A percentile compares a stretch with the other conserved stretches of the same genome.
phyloP scores from a whole-genome alignment of 1,140 invertebrate genomes.

The Pseudomyrmex pallidus region DNA sequence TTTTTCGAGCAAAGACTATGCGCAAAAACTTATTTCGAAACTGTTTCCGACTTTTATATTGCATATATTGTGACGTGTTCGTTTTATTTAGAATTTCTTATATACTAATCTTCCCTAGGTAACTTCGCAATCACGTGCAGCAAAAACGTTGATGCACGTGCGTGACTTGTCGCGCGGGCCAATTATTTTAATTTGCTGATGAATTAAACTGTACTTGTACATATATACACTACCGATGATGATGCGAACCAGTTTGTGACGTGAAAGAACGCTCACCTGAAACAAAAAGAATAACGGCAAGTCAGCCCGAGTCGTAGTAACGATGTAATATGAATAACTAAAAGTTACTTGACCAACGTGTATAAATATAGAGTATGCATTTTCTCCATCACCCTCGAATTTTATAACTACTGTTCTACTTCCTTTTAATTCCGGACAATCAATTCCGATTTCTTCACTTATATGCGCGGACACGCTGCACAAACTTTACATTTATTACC shows the following conservation, averaged over 20 bases:
- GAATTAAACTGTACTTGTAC: constrained; percentile 40
- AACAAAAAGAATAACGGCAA: constrained; percentile 52
- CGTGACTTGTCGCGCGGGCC: too few relatives aligned
- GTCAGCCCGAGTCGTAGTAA: constrained; percentile 4
- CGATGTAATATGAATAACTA: not conserved
- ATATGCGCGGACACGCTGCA: not conserved
- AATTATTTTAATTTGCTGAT: constrained; percentile 20
- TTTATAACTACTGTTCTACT: not conserved
- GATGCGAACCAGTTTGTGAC: constrained; percentile 15
- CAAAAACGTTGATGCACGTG: not conserved
- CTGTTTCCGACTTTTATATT: not conserved
- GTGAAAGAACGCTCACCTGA: constrained; percentile 58
- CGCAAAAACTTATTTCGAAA: too few relatives aligned
- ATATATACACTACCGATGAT: not conserved
- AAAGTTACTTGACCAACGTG: not conserved
- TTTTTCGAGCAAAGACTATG: too few relatives aligned
- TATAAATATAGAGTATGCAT: too few relatives aligned
- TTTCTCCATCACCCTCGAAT: not conserved
- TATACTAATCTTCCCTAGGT: not conserved
- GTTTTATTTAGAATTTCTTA: not conserved
- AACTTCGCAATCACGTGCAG: not conserved
- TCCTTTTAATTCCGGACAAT: not conserved
- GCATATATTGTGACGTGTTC: not conserved
- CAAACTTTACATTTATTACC: not conserved
- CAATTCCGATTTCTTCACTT: not conserved